A percentile compares a stretch with the other conserved stretches of the same genome.
Evolutionary conservation across 1,140 invertebrate species (phyloP).

Genomic region (Gonatopus flavifemur): DNA sequence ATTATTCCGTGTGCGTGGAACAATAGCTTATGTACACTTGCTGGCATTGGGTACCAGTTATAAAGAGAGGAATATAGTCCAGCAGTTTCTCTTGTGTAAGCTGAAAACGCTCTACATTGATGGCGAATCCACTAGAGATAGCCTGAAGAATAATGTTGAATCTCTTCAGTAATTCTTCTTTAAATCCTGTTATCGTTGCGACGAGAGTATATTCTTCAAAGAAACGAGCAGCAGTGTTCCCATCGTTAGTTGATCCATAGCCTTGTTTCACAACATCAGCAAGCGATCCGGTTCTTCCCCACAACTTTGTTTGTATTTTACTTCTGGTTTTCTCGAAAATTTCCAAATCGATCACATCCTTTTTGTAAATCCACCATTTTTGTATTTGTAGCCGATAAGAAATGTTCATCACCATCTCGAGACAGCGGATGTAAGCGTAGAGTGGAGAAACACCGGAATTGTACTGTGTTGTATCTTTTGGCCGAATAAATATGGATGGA

Average conservation of each 20-base stretch:
- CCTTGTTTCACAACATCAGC: no score
- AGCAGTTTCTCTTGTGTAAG: no score
- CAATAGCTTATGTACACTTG: background rate
- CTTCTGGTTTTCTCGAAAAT: background rate
- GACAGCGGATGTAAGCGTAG: background rate
- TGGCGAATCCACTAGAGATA: background rate
- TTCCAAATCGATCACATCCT: background rate
- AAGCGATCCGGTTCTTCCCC: background rate
- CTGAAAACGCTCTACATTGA: background rate
- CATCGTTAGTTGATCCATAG: no score
- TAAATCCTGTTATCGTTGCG: background rate
- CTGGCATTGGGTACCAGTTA: background rate
- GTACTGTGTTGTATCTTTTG: background rate
- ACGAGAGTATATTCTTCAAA: background rate
- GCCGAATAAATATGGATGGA: background rate
- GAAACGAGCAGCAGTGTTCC: no score
- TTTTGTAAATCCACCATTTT: background rate
- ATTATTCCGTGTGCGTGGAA: background rate
- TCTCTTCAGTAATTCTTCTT: background rate
- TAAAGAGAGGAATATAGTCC: background rate
- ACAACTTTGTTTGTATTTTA: background rate
- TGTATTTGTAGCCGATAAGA: background rate
- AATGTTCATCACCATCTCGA: background rate
- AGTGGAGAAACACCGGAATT: background rate
- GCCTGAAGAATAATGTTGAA: background rate